Conservation (phyloP, 2,113 vertebrate species). For the Megaceryle torquata region DNA sequence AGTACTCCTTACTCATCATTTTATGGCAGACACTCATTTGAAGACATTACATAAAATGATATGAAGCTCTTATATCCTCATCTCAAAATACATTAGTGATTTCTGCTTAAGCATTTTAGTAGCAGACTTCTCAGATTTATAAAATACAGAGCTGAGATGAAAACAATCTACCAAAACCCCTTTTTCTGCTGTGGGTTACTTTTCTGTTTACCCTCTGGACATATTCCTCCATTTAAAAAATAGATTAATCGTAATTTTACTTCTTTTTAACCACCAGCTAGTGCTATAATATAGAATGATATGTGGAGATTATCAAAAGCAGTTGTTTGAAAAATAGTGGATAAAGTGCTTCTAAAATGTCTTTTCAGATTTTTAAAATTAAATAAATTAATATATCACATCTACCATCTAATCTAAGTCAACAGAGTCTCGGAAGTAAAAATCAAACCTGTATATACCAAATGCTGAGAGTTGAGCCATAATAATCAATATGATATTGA, state of each 20-base stretch:
- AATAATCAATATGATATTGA: not conserved
- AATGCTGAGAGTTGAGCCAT: not conserved
- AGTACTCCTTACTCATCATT: constrained; percentile 36
- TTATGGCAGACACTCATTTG: constrained; percentile 54
- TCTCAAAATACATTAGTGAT: constrained; percentile 44
- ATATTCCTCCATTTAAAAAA: constrained; percentile 22
- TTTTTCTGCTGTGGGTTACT: not conserved
- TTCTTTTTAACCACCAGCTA: not conserved
- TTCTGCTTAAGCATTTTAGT: constrained; percentile 24
- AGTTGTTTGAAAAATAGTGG: not conserved
- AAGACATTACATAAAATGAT: constrained; percentile 55
- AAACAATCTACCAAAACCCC: not conserved
- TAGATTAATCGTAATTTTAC: not conserved
- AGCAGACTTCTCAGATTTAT: not conserved
- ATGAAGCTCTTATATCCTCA: constrained; percentile 24
- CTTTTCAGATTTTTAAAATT: not conserved
- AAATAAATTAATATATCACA: not conserved
- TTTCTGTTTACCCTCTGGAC: not conserved
- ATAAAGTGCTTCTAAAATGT: not conserved
- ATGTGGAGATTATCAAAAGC: not conserved
- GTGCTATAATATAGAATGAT: not conserved
- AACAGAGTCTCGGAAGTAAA: not conserved
- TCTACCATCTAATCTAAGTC: not conserved
- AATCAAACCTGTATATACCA: not conserved
- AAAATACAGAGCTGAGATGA: not conserved